Conservation (phyloP, 2,797 vertebrate genomes). For the Monodelphis domestica region DNA sequence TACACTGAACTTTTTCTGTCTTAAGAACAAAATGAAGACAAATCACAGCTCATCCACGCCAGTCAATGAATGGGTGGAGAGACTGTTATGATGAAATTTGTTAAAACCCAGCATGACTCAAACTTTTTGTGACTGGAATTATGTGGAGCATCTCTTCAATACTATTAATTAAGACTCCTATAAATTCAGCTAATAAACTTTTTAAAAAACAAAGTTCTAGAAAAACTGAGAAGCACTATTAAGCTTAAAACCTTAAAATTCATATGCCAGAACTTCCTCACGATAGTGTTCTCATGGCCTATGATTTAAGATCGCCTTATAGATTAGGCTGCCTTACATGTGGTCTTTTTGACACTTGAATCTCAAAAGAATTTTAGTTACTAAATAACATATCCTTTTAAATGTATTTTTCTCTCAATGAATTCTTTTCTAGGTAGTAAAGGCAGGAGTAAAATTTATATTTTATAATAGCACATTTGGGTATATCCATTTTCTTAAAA, state of each 20-base stretch:
- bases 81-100: conserved; percentile 36
- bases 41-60: neutral
- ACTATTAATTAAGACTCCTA: conserved; percentile 20
- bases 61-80: conserved; percentile 1
- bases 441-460: too few relatives aligned
- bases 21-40: neutral
- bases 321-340: conserved; percentile 17
- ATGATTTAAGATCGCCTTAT: conserved; percentile 14
- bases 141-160: conserved; percentile 42
- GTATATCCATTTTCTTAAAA: neutral
- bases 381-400: neutral
- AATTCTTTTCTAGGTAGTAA: neutral
- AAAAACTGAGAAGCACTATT: conserved; percentile 2
- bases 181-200: conserved; percentile 38
- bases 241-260: conserved; percentile 18
- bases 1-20: neutral
- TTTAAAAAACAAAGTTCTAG: conserved; percentile 40
- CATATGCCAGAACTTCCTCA: conserved; percentile 22
- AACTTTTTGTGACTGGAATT: conserved; percentile 54
- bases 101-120: conserved; percentile 21
- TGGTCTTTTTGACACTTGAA: conserved; percentile 31
- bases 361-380: conserved; percentile 19
- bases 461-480: neutral
- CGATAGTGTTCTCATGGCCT: neutral
- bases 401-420: too few relatives aligned